Conservation (phyloP, 64 coral and sea anemone species). For the Catalaphyllia jardinei region DNA sequence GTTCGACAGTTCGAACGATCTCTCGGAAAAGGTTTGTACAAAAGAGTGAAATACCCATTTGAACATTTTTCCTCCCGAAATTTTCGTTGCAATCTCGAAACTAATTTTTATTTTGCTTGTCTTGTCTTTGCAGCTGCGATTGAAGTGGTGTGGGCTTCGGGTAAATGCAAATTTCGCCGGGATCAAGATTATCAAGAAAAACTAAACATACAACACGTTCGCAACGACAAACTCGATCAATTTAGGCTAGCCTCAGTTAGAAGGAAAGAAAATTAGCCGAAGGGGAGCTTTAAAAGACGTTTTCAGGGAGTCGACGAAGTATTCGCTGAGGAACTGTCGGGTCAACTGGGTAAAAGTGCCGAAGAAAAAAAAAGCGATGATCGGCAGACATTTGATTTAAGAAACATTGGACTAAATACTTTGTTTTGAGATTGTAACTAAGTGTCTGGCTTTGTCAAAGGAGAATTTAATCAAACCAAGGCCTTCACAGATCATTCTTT, state of each 20-base stretch:
- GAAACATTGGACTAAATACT: constrained; percentile 8
- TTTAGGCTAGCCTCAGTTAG: background rate
- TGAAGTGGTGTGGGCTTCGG: background rate
- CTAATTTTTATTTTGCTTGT: background rate
- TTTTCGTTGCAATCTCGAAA: background rate
- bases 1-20: background rate
- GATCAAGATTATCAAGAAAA: constrained; percentile 21
- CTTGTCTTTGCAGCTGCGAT: constrained; percentile 1
- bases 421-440: background rate
- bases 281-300: background rate
- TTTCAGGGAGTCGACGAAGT: background rate
- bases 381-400: background rate
- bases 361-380: background rate
- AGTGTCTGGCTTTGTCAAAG: background rate
- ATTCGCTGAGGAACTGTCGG: background rate
- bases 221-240: background rate
- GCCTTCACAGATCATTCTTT: background rate
- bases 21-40: background rate
- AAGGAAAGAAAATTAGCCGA: background rate
- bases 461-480: background rate
- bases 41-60: background rate
- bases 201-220: background rate
- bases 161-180: constrained; percentile 33
- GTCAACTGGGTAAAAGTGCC: background rate
- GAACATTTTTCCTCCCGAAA: background rate